Base-by-base conservation (phyloP, 2,113 vertebrate species). In the Merops nubicus region DNA sequence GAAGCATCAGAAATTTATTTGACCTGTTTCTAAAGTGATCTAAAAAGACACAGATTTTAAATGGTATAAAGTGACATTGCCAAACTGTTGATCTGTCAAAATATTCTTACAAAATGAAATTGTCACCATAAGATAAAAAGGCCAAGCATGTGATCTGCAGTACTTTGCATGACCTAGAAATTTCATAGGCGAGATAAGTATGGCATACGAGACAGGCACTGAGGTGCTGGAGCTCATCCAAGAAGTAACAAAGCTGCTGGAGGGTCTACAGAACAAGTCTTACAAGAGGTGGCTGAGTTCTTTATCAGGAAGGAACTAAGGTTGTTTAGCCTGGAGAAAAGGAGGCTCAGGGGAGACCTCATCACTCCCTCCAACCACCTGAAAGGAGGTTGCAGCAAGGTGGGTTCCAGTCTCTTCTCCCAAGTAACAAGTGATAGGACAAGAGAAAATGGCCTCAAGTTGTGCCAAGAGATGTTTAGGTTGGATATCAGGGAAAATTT, bases 11-110 rank as follows among this genome's bases (percentile, higher is more conserved):
- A 75, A 78, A 82, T 76, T 80, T 56, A 50, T 89, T 59, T 57
- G 47, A 89, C 53, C 74, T 43, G 28, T 64, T 95, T 88, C 65
- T 72, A 83, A 88, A 85, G 68, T 53, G 54, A 88, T 40, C 29
- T 74, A 33, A 88, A 72, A 72, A 62, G 23, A 81, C 28, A 48
- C 6, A 43, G 51, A 73, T 48, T 53, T 91, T 63, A 83, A 56
- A 81, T 15, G 4, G 59, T 43, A 82, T 43, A 31, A 89, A 85
- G 60, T 26, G 65, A 89, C 47, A 81, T 63, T 47, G 11, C 20
- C 47, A 54, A 89, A 38, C 33, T 4, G 8, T 8, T 23, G 36
- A 91, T 36, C 50, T 57, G 64, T 42, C 42, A 91, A 88, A 80
- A 57, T 16, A 29, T 12, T 85, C 50, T 59, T 87, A 65, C 48